Base-by-base conservation (phyloP, 1,140 invertebrate genomes). In the Arctopsyche grandis region DNA sequence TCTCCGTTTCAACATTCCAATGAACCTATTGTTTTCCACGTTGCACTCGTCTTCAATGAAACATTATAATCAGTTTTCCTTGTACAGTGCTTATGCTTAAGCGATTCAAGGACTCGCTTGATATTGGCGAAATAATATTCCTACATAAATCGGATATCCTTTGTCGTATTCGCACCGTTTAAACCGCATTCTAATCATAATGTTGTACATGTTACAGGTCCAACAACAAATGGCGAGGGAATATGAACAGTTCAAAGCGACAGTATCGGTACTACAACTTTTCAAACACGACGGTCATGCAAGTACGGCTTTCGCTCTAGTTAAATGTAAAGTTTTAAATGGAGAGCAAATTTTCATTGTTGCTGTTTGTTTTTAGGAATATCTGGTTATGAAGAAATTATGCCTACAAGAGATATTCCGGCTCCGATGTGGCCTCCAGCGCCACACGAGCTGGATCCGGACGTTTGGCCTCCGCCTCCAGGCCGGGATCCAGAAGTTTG, bases 191-290 rank as follows among this genome's bases (percentile, higher is more conserved):
- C 29, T 38, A 38, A 38, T 38, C 29, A 38, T n/a, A n/a, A n/a
- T n/a, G 29, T 38, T 38, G 29, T 38, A 38, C 29, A 16, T n/a
- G n/a, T 71, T 71, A 16, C 69, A 97, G 95, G 92, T 97, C 10
- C 96, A 98, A 85, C 94, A 96, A 83, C 93, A 97, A 87, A 94
- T 99, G 83, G 92, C 91, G 26, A 90, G 93, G 69, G 98, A 99
- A 87, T 97, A 96, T 87, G 95, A 98, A 84, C 93, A 96, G 85
- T 92, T 99, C 0, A 98, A 97, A 88, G 92, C 93, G 66, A 88
- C 88, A n/a, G 84, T 88, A 82, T 85, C 87, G 0, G 86, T 87
- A 9, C 82, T 89, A 66, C 87, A 88, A 84, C 86, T 88, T 85
- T 89, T 89, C 84, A 87, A 87, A 82, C 87, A 88, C 75, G 87